Evolutionary conservation across 1,140 invertebrate species (phyloP), one percentile per base, ranked within the genome.

Genomic region (Antheraea mylitta): DNA sequence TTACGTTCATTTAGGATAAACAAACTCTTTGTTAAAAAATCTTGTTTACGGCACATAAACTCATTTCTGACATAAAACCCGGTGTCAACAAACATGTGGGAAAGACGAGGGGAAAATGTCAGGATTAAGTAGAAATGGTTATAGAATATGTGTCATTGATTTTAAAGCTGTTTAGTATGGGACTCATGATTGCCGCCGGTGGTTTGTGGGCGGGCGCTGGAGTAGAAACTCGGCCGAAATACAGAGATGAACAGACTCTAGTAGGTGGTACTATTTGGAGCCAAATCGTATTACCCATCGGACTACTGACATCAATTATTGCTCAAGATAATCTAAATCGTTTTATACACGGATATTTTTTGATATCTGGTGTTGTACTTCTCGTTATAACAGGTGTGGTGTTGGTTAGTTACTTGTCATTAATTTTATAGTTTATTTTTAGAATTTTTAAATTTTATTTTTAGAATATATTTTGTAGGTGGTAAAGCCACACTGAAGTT

Each of bases 231-330:
- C 81, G 84, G 16, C 78, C 82, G 0, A 86, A 83, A 45, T 76
- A 80, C 16, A 79, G 76, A 61, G 80, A 88, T 22, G 82, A 86
- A 61, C 85, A 90, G 67, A 87, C 81, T 2, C 61, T 89, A 0
- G 66, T 90, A 5, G 81, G 78, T 7, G 88, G 88, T 0, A 70
- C 86, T 0, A 76, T 89, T 59, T 90, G 86, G 86, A 86, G 86
- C 19, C 88, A 90, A 70, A 82, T 70, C 2, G 58, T 88, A 16
- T 79, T 89, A 37, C 80, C 84, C 0, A 73, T 88, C 13, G 88
- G 86, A 0, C 68, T 90, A 0, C 76, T 90, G 36, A 79, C 89
- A 72, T 83, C 86, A 2, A 74, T 68, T 18, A 71, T 80, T 8
- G 74, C 80, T 0, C 71, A 81, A n/a, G 85, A 89, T 11, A 36